Evolutionary conservation across 1,140 invertebrate species (phyloP).

Genomic region (Papilio aristodemus): DNA sequence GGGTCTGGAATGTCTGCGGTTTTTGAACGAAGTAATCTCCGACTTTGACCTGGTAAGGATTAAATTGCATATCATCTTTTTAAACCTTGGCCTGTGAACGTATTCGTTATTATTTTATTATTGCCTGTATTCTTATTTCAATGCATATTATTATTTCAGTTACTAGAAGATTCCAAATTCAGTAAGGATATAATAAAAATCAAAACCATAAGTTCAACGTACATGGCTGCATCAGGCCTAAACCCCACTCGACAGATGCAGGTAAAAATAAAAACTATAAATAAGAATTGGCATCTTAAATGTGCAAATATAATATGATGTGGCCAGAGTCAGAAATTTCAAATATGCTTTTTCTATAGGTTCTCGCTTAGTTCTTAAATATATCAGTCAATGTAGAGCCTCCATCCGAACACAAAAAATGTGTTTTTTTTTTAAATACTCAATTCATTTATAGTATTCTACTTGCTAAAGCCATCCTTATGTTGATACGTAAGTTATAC

Average conservation of each 20-base stretch:
- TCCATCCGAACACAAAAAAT: no score
- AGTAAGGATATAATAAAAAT: conserved; percentile 97
- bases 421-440: neutral
- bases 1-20: conserved; percentile 96
- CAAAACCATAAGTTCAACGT: conserved; percentile 98
- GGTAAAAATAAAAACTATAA: conserved; percentile 76
- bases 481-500: neutral
- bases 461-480: neutral
- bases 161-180: conserved; percentile 88
- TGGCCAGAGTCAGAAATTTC: neutral
- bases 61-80: conserved; percentile 34
- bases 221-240: conserved; percentile 97
- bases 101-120: conserved; percentile 27
- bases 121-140: conserved; percentile 25
- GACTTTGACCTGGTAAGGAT: conserved; percentile 96
- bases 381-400: no score
- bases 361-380: neutral
- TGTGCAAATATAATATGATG: no score
- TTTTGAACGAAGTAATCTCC: conserved; percentile 98
- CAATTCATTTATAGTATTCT: neutral
- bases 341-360: neutral
- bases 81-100: neutral
- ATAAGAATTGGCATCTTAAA: neutral
- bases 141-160: conserved; percentile 80
- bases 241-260: conserved; percentile 86